phyloP scores from a whole-genome alignment of 2,888 invertebrate genomes.

The Polylopha cassiicola region DNA sequence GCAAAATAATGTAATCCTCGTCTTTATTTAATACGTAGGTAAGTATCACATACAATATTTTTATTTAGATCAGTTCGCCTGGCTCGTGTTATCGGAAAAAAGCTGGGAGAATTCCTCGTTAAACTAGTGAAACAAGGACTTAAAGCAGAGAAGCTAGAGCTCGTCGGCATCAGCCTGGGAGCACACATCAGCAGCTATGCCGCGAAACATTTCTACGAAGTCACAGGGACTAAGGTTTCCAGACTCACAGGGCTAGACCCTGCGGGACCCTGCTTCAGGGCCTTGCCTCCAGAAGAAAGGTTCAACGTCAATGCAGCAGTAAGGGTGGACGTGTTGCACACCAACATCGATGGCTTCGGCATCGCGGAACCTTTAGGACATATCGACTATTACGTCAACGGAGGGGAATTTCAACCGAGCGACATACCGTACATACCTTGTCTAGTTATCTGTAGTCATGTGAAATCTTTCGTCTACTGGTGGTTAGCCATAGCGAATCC shows the following conservation, averaged over 20 bases:
- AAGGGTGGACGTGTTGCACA: conserved; percentile 57
- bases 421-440: conserved; percentile 61
- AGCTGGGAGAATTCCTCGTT: conserved; percentile 56
- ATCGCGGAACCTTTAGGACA: conserved; percentile 61
- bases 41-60: too few relatives aligned
- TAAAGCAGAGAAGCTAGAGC: conserved; percentile 48
- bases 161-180: conserved; percentile 60
- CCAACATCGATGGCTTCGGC: conserved; percentile 69
- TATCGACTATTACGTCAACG: conserved; percentile 63
- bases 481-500: conserved; percentile 66
- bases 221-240: conserved; percentile 51
- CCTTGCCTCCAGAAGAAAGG: conserved; percentile 41
- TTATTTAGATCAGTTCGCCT: conserved; percentile 62
- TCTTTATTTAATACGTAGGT: too few relatives aligned
- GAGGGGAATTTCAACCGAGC: conserved; percentile 62
- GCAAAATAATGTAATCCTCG: too few relatives aligned
- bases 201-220: conserved; percentile 52
- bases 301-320: conserved; percentile 45
- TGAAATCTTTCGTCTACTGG: conserved; percentile 53
- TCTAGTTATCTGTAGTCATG: conserved; percentile 56
- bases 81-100: conserved; percentile 47
- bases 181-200: conserved; percentile 54
- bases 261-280: conserved; percentile 63
- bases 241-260: conserved; percentile 63
- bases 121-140: conserved; percentile 48